A percentile compares a stretch with the other conserved stretches of the same genome.
phyloP scores from a whole-genome alignment of 2,888 invertebrate genomes.

The Ormyrus labotus region DNA sequence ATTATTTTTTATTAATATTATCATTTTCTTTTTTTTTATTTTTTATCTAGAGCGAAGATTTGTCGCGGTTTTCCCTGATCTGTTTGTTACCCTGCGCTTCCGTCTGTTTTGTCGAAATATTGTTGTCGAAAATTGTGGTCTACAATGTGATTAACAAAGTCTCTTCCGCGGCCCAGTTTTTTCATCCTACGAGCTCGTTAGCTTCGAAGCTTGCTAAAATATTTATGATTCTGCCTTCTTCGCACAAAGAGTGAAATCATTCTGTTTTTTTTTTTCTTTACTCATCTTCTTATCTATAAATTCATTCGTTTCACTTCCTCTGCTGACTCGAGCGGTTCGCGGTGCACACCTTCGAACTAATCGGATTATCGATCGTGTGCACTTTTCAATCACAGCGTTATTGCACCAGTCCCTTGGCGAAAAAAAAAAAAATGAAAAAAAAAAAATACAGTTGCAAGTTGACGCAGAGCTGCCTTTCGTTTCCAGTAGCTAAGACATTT shows the following conservation, averaged over 20 bases:
- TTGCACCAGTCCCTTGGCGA: slow-evolving; percentile 61
- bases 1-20: slow-evolving; percentile 58
- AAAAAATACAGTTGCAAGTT: slow-evolving; percentile 37
- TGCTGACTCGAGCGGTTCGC: slow-evolving; percentile 30
- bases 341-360: background rate
- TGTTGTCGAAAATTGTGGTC: slow-evolving; percentile 72
- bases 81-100: slow-evolving; percentile 76
- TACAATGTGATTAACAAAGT: slow-evolving; percentile 66
- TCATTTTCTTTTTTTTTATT: slow-evolving; percentile 68
- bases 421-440: background rate
- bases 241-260: slow-evolving; percentile 50
- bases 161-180: slow-evolving; percentile 21
- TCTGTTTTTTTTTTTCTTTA: slow-evolving; percentile 42
- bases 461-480: slow-evolving; percentile 24
- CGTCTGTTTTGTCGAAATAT: slow-evolving; percentile 76
- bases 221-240: slow-evolving; percentile 47
- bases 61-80: slow-evolving; percentile 77
- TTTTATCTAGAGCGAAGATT: slow-evolving; percentile 71
- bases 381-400: slow-evolving; percentile 48
- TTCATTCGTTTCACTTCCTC: slow-evolving; percentile 25
- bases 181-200: slow-evolving; percentile 46
- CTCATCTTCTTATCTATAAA: slow-evolving; percentile 31
- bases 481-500: background rate
- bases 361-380: slow-evolving; percentile 16
- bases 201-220: slow-evolving; percentile 61